Base-by-base conservation (phyloP, 2,797 vertebrate species). In the Pelodytes ibericus region DNA sequence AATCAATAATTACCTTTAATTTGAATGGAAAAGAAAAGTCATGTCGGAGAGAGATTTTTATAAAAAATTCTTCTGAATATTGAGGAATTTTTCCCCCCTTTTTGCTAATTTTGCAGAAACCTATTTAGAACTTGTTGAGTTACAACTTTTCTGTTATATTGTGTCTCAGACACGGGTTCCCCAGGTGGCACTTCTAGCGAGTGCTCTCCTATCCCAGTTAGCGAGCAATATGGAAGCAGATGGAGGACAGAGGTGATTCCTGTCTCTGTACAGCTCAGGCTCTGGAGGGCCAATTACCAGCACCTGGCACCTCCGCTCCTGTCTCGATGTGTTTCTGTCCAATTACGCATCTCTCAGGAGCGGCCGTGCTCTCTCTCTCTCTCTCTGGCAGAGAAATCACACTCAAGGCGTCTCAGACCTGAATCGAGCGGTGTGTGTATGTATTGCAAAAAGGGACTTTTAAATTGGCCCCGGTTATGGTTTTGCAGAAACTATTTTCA, bases 231-330 rank as follows among this genome's bases (percentile, higher is more conserved):
- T 53, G 56, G 33, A 49, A 68, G 57, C 63, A 74, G 27, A 63
- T 57, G 47, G 13, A 39, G 36, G 67, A 60, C 16, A 25, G 1
- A 13, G 18, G 56, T 31, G 64, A 61, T 51, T 47, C 39, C 29
- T 25, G 39, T n/a, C 64, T 68, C 2, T 20, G 13, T 16, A 4
- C 30, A 16, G 30, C 2, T 18, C 31, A 4, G 59, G 22, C 74
- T 36, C 66, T 44, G 27, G 59, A 69, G 74, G 66, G n/a, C 44
- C 74, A 70, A 76, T 76, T 76, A 70, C 18, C 57, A 22, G 29
- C 47, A 22, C 16, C 39, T 60, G 56, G 20, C 47, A 16, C 64
- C 72, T 29, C 13, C 56, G 30, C 18, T 41, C 57, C 58, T 5
- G 2, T 26, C 31, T 70, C 65, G 69, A 53, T 62, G 36, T 70